Evolutionary conservation across 2,113 vertebrate species (phyloP).

Genomic region (Fregetta grallaria): DNA sequence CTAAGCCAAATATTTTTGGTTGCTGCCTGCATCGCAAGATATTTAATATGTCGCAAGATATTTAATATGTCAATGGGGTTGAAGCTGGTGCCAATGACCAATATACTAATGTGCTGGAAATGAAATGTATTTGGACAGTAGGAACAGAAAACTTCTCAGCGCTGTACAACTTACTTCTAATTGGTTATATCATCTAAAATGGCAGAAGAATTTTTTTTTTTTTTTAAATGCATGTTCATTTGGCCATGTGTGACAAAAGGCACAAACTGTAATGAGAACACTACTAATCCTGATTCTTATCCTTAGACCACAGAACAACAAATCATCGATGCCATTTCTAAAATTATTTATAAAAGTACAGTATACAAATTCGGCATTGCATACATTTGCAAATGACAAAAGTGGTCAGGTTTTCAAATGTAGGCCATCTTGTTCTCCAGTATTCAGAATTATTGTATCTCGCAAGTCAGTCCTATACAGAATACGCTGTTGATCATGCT

Average conservation of each 20-base stretch:
- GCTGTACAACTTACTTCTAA: background rate
- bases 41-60: accelerated
- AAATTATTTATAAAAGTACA: background rate
- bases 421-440: background rate
- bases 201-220: background rate
- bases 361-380: background rate
- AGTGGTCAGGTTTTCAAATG: background rate
- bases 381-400: background rate
- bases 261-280: background rate
- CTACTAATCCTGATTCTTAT: background rate
- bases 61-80: accelerated
- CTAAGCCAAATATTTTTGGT: background rate
- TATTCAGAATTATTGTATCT: background rate
- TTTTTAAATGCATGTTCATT: background rate
- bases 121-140: background rate
- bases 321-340: background rate
- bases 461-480: background rate
- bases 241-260: background rate
- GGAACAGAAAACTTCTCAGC: background rate
- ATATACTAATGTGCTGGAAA: background rate
- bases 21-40: background rate
- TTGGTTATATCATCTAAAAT: background rate
- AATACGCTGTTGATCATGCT: background rate
- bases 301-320: background rate
- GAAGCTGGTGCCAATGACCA: background rate